These are phyloP conservation scores for Elanus axillaris DNA, from an alignment of 2,113 vertebrate genomes.

Conservation along the genomic window DNA sequence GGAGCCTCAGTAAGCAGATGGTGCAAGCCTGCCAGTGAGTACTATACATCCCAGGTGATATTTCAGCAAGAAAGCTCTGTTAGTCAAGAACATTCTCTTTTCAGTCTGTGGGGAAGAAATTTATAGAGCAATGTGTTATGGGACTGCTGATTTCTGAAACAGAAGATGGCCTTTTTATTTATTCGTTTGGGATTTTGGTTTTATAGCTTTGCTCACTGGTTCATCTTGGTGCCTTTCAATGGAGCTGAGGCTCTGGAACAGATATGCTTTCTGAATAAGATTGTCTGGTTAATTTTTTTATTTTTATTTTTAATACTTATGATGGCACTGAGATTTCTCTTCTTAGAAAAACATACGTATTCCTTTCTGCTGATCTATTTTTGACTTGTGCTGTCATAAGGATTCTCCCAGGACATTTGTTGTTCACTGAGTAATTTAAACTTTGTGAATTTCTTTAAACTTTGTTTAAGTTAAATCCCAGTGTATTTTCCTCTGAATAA, in stretches of 20 bases:
- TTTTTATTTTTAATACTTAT: not conserved
- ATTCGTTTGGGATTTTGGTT: constrained; percentile 53
- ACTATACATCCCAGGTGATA: constrained; percentile 57
- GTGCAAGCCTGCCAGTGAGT: constrained; percentile 40
- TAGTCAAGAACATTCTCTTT: constrained; percentile 51
- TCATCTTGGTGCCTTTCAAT: not conserved
- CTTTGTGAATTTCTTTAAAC: constrained; percentile 54
- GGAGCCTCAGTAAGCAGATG: constrained; percentile 48
- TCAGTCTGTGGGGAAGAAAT: constrained; percentile 51
- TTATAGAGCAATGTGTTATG: constrained; percentile 57
- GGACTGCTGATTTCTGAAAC: constrained; percentile 57
- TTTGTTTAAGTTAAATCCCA: constrained; percentile 50
- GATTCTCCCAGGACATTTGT: constrained; percentile 15
- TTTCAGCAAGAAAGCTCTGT: constrained; percentile 62
- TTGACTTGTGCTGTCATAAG: constrained; percentile 25
- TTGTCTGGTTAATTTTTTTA: not conserved
- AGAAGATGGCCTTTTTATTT: constrained; percentile 64
- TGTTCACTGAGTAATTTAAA: constrained; percentile 46
- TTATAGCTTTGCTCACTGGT: not conserved
- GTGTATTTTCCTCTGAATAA: not conserved
- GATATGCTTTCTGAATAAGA: not conserved
- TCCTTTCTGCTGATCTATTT: constrained; percentile 33
- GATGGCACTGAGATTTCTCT: constrained; percentile 4
- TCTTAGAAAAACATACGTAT: not conserved
- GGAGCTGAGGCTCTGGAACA: not conserved